A percentile compares a stretch with the other conserved stretches of the same genome.
phyloP scores from a whole-genome alignment of 2,888 invertebrate species.

The Coremacera marginata region DNA sequence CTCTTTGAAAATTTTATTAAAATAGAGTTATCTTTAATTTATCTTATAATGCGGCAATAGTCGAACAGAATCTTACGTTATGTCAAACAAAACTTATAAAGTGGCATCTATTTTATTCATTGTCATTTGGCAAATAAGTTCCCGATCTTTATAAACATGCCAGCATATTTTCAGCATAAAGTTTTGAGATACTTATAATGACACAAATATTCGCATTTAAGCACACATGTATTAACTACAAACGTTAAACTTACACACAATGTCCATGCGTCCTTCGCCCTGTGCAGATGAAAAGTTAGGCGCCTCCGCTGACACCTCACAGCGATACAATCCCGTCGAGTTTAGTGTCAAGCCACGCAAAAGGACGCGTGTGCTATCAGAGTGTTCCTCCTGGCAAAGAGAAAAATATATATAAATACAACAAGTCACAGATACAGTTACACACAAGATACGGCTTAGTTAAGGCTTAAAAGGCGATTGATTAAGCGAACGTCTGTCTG shows the following conservation, averaged over 20 bases:
- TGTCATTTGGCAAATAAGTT: no score
- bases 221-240: no score
- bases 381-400: slow-evolving; percentile 74
- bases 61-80: no score
- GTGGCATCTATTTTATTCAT: no score
- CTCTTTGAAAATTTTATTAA: no score
- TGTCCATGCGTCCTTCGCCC: slow-evolving; percentile 83
- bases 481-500: not conserved
- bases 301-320: slow-evolving; percentile 84
- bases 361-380: slow-evolving; percentile 77
- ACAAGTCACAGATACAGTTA: not conserved
- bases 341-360: slow-evolving; percentile 78
- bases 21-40: no score
- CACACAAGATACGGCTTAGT: not conserved
- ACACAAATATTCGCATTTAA: no score
- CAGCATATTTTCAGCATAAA: no score
- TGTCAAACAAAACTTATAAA: no score
- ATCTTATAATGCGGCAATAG: no score
- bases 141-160: no score
- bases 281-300: slow-evolving; percentile 82
- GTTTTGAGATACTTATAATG: no score
- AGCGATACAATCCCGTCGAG: slow-evolving; percentile 80
- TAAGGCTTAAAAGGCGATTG: slow-evolving; percentile 4
- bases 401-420: not conserved
- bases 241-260: slow-evolving; percentile 77